phyloP scores from a whole-genome alignment of 2,113 vertebrate species.

The Regulus satrapa region DNA sequence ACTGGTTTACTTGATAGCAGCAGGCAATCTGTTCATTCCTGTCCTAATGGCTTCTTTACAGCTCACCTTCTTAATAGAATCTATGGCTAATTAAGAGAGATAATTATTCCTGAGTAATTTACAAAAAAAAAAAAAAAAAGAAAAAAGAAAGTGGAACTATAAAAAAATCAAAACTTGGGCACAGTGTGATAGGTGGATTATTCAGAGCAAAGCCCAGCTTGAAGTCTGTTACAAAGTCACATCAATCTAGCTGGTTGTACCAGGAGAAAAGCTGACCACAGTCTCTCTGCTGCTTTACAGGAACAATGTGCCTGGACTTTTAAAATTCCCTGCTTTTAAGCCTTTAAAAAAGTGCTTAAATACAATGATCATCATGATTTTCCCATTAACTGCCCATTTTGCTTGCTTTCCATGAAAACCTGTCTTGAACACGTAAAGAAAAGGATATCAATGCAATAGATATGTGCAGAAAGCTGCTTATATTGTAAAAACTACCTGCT shows the following conservation, averaged over 20 bases:
- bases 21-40: background rate
- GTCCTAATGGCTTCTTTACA: background rate
- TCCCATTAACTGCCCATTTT: background rate
- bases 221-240: background rate
- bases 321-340: background rate
- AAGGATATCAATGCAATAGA: background rate
- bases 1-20: slow-evolving; percentile 25
- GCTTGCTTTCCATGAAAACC: background rate
- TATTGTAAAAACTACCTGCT: background rate
- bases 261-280: background rate
- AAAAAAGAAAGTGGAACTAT: background rate
- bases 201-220: background rate
- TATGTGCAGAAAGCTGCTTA: background rate
- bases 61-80: background rate
- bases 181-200: background rate
- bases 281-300: background rate
- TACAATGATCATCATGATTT: background rate
- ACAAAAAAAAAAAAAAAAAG: too few species aligned
- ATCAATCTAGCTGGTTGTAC: background rate
- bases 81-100: background rate
- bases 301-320: background rate
- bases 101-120: background rate
- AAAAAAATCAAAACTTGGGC: background rate
- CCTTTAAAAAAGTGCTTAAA: background rate
- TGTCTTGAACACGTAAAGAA: background rate